These are phyloP conservation scores for Drosophila siamana DNA, from an alignment of 2,888 invertebrate genomes.

Conservation along the genomic window DNA sequence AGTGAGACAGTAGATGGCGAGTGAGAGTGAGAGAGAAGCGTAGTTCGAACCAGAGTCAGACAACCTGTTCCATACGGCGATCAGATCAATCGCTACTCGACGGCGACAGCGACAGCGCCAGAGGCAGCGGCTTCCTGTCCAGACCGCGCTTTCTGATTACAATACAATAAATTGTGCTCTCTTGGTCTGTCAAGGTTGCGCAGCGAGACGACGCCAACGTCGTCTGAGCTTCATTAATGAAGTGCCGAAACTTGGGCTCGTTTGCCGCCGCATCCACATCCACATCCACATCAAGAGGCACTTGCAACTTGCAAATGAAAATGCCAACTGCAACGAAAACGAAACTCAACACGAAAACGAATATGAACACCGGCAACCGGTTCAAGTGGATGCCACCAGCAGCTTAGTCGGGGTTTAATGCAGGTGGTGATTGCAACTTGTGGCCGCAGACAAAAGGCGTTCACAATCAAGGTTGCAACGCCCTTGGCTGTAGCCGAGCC, in stretches of 20 bases:
- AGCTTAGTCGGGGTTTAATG: constrained; percentile 49
- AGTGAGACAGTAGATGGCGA: not conserved
- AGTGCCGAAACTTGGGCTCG: constrained; percentile 78
- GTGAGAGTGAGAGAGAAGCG: constrained; percentile 6
- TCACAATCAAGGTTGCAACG: constrained; percentile 60
- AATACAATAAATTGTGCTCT: constrained; percentile 63
- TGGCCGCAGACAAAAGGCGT: constrained; percentile 41
- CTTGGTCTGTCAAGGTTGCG: constrained; percentile 62
- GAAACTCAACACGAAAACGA: not conserved
- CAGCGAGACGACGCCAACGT: constrained; percentile 29
- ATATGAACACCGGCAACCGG: constrained; percentile 44
- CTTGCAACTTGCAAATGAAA: constrained; percentile 48
- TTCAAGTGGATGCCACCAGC: constrained; percentile 65
- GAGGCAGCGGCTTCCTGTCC: constrained; percentile 29
- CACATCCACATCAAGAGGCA: constrained; percentile 30
- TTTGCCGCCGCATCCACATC: constrained; percentile 44
- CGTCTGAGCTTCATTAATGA: constrained; percentile 74
- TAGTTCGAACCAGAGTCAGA: constrained; percentile 24
- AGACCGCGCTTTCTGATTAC: constrained; percentile 49
- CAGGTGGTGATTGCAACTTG: constrained; percentile 76
- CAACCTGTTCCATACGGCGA: constrained; percentile 70
- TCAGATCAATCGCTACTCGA: constrained; percentile 51
- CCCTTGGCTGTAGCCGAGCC: constrained; percentile 58
- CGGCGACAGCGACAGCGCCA: too few species aligned
- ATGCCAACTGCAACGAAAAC: not conserved